Base-by-base conservation (phyloP, 2,797 vertebrate genomes). In the Xiphophorus birchmanni region DNA sequence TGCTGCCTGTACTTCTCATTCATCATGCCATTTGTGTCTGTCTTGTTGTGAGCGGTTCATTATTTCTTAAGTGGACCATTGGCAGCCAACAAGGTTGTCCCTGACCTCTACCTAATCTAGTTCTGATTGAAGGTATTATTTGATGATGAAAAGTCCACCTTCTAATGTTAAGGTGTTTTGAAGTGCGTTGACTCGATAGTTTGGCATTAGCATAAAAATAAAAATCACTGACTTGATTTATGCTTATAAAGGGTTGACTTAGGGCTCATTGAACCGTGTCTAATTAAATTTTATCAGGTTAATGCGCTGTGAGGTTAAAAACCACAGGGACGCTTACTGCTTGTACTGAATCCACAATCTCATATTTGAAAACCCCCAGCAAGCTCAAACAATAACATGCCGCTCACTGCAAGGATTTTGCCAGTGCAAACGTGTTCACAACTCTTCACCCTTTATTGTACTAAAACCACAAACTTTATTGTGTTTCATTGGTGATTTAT, bases 1-100 rank as follows among this genome's bases (percentile, higher is more conserved):
- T 67, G 42, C 73, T 75, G 77, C 69, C 78, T 80, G 84, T 82
- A 74, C 40, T 74, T 63, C 82, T 75, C 89, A 91, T 94, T 89
- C 45, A 94, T 94, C 92, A 93, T 76, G 75, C 86, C 90, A 92
- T 91, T 93, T 92, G 81, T 86, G 82, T 87, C 91, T 91, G 91
- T 92, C 90, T 84, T 90, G 87, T 91, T 88, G 75, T 75, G 78
- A 86, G 78, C 75, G 54, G 83, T 85, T 94, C 93, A 93, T 94
- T 93, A 94, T 91, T 90, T 91, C 82, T 73, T 85, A 89, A 90
- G 92, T 80, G 87, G 85, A 76, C 80, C 90, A 81, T 26, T 90
- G 91, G 87, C 88, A 88, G 76, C 83, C 42, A 72, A 88, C 92
- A 89, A 88, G 86, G 85, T 80, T 82, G 85, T 86, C 89, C 74